Conservation (phyloP, 2,797 vertebrate species). For the Lophotriccus pileatus region DNA sequence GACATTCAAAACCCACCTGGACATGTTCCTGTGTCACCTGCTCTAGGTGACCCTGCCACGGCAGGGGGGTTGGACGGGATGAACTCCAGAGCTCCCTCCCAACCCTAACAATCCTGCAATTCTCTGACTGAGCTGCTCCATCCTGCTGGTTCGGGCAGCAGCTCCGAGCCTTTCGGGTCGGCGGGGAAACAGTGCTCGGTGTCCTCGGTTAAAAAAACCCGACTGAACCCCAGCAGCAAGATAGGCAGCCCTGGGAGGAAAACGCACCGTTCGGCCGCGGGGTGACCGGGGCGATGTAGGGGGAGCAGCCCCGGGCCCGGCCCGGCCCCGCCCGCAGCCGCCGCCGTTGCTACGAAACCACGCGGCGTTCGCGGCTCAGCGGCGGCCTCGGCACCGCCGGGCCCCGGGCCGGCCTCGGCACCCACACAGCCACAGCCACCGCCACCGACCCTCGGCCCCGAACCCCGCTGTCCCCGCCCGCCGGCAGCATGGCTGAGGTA, state of each 20-base stretch:
- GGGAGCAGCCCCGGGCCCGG: too few relatives aligned
- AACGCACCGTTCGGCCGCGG: not conserved
- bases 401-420: not conserved
- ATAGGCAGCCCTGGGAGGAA: too few relatives aligned
- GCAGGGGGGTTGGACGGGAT: not conserved
- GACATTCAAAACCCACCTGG: not conserved
- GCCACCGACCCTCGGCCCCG: not conserved
- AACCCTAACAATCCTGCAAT: rapidly evolving
- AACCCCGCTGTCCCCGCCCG: not conserved
- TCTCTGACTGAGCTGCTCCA: not conserved
- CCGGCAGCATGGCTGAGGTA: constrained; percentile 51
- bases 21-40: not conserved
- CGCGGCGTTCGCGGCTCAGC: not conserved
- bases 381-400: not conserved
- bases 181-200: rapidly evolving
- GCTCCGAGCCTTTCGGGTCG: not conserved
- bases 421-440: too few relatives aligned
- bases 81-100: not conserved
- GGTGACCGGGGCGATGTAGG: rapidly evolving
- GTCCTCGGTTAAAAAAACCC: not conserved
- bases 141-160: not conserved
- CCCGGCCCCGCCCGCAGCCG: not conserved
- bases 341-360: constrained; percentile 5
- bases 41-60: not conserved
- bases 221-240: not conserved